Base-by-base conservation (phyloP, 2,113 vertebrate species). In the Rhea pennata region DNA sequence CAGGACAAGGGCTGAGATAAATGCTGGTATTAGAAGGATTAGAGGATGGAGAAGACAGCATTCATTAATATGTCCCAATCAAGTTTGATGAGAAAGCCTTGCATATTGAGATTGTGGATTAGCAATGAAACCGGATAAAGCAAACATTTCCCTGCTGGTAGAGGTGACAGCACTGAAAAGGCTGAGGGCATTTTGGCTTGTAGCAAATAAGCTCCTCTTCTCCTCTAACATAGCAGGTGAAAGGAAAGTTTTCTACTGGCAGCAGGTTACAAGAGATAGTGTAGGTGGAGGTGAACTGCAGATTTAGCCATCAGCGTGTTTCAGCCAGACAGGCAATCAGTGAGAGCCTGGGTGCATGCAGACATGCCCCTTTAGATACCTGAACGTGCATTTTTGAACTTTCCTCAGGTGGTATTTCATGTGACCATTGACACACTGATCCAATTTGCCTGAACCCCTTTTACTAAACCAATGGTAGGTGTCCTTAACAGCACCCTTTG, bases 1-100 rank as follows among this genome's bases (percentile, higher is more conserved):
- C 62, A 95, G 90, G 90, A 51, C 54, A 82, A 87, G 91, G 74
- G 81, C 88, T 96, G 90, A 54, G 91, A 91, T 75, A 93, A 92
- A 66, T 75, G 31, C 36, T 94, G 46, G 33, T 95, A 67, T 17
- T 70, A 75, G 81, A 87, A 88, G 54, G 59, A 92, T 89, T 84
- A 94, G 5, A 33, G 71, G 53, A 64, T 62, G n/a, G 50, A 44
- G 26, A 95, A 70, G 12, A 59, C 44, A 87, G 50, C 0, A 0
- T 61, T 73, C 39, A 40, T 83, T 96, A 88, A 69, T 74, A 54
- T 53, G 61, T 82, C 39, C 92, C 61, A 70, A 67, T 95, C 40
- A 90, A 48, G 71, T 20, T 56, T 87, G 85, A 82, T 89, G 83
- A 96, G 66, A 73, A 81, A 84, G 19, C 46, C 44, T 86, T 54